Conservation (phyloP, 2,888 invertebrate genomes). For the Schizaphis graminum region DNA sequence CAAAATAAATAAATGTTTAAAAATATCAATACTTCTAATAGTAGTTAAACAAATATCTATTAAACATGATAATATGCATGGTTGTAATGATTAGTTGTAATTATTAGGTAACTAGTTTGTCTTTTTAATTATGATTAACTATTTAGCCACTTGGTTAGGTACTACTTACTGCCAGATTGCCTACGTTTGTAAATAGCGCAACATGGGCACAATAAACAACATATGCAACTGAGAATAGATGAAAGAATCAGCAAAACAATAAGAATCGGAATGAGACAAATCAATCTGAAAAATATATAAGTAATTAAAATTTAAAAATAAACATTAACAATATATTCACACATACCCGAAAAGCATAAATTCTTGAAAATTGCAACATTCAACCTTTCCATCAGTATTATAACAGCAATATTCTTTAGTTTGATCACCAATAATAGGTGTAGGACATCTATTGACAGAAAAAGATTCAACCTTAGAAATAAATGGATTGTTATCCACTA, state of each 20-base stretch:
- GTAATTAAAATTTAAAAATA: not conserved
- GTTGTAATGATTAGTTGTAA: not conserved
- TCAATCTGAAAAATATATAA: constrained; percentile 45
- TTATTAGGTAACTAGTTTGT: not conserved
- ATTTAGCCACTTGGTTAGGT: not conserved
- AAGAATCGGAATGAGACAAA: constrained; percentile 62
- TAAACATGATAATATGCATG: not conserved
- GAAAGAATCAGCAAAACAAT: constrained; percentile 69
- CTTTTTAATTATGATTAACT: not conserved
- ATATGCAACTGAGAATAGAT: constrained; percentile 80
- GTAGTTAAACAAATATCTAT: not conserved
- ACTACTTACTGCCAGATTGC: constrained; percentile 69
- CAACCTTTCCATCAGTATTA: constrained; percentile 58
- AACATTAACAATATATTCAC: not conserved
- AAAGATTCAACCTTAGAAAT: constrained; percentile 32
- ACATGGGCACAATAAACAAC: constrained; percentile 75
- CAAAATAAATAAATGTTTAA: not conserved
- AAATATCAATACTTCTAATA: not conserved
- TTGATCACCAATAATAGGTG: constrained; percentile 65
- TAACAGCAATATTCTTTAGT: constrained; percentile 69
- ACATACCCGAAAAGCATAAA: constrained; percentile 60
- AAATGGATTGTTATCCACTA: constrained; percentile 48
- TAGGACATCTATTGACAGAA: constrained; percentile 69
- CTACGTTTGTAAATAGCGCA: constrained; percentile 72
- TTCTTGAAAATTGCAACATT: constrained; percentile 65